Evolutionary conservation across 2,797 vertebrate species (phyloP).

Genomic region (Helicolenus hilgendorfi): DNA sequence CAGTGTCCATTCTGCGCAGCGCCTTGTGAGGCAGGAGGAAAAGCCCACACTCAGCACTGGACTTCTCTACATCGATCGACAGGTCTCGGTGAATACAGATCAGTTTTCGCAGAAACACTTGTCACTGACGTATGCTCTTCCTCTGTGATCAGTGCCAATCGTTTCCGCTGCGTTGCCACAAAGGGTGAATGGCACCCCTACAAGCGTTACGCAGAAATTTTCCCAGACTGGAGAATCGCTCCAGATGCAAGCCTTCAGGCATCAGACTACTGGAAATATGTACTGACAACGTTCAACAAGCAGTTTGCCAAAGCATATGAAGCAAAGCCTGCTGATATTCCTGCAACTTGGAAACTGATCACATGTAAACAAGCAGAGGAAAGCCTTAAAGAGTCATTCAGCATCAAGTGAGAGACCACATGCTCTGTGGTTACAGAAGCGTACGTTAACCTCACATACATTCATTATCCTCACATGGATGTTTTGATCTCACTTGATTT

Average conservation of each 20-base stretch:
- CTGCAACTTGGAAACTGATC: slow-evolving; percentile 19
- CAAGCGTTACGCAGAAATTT: slow-evolving; percentile 70
- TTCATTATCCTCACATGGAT: background rate
- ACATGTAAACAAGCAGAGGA: slow-evolving; percentile 39
- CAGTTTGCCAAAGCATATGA: slow-evolving; percentile 68
- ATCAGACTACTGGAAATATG: slow-evolving; percentile 89
- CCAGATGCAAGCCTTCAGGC: slow-evolving; percentile 74
- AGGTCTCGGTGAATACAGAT: slow-evolving; percentile 4
- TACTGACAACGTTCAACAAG: slow-evolving; percentile 70
- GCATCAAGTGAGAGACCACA: background rate
- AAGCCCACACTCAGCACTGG: slow-evolving; percentile 63
- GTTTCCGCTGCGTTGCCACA: background rate
- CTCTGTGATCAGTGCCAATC: background rate
- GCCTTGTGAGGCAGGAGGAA: slow-evolving; percentile 78
- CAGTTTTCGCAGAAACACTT: slow-evolving; percentile 22
- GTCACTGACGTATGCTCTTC: slow-evolving; percentile 59
- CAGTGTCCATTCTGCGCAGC: slow-evolving; percentile 83
- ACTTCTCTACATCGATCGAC: slow-evolving; percentile 67
- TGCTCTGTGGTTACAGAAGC: background rate
- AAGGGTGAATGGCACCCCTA: fast-evolving
- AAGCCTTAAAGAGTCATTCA: slow-evolving; percentile 70
- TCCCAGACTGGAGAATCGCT: slow-evolving; percentile 80
- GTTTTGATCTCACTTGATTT: background rate
- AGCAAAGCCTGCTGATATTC: slow-evolving; percentile 66
- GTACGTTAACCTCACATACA: background rate